These are phyloP conservation scores for Gallinago undulata DNA, from an alignment of 2,113 vertebrate genomes.

Conservation along the genomic window DNA sequence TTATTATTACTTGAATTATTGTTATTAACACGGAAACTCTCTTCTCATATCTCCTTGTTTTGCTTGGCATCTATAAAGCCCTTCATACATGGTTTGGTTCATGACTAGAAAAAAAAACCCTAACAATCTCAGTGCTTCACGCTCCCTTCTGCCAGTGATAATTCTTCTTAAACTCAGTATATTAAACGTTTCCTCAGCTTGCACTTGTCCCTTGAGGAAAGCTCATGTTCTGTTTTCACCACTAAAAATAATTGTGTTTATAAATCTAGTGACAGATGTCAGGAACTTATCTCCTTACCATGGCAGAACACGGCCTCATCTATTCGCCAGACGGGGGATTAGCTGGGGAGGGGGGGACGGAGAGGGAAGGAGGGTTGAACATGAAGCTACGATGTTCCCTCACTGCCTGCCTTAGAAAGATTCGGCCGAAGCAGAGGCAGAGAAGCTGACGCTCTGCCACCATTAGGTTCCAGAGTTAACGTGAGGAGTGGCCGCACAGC, in stretches of 20 bases:
- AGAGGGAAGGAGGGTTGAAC: neutral
- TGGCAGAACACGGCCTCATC: neutral
- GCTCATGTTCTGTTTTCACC: neutral
- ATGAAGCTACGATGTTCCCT: neutral
- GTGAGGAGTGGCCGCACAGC: no score
- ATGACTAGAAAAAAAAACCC: no score
- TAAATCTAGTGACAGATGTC: neutral
- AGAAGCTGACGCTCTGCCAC: neutral
- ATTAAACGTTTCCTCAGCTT: neutral
- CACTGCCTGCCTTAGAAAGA: neutral
- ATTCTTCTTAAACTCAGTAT: neutral
- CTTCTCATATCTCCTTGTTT: rapidly evolving
- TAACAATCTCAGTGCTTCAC: neutral
- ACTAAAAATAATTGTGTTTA: neutral
- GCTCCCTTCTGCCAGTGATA: neutral
- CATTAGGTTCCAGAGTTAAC: neutral
- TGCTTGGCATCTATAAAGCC: neutral
- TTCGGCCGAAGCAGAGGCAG: no score
- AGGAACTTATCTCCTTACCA: neutral
- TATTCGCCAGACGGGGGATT: neutral
- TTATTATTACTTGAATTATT: neutral
- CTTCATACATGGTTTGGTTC: rapidly evolving
- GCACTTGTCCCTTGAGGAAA: neutral
- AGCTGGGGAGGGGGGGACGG: neutral
- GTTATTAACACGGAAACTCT: neutral